Conservation (phyloP, 2,888 invertebrate genomes). For the Noctua fimbriata region DNA sequence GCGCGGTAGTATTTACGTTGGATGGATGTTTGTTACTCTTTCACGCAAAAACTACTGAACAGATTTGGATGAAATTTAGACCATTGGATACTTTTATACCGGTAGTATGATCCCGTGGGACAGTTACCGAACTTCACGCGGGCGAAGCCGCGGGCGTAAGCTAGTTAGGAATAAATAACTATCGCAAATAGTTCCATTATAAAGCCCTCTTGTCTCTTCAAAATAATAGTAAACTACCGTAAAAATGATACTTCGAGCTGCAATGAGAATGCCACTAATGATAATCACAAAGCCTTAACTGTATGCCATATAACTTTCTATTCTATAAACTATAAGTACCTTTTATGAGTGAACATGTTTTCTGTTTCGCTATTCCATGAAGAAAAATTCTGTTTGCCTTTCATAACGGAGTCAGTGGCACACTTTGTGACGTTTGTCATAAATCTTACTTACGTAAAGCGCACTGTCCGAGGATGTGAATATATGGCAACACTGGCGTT, state of each 20-base stretch:
- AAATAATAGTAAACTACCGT: not conserved
- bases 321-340: not conserved
- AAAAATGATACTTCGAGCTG: not conserved
- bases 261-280: not conserved
- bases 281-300: not conserved
- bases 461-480: conserved; percentile 65
- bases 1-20: too few species aligned
- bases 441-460: conserved; percentile 69
- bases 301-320: not conserved
- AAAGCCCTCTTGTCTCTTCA: too few species aligned
- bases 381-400: conserved; percentile 2
- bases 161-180: too few species aligned
- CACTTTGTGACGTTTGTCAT: conserved; percentile 46
- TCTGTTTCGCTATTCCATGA: not conserved
- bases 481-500: conserved; percentile 60
- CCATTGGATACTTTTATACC: too few species aligned
- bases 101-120: too few species aligned
- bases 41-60: too few species aligned
- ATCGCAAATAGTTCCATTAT: too few species aligned
- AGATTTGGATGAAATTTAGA: too few species aligned
- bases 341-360: not conserved
- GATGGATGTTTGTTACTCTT: too few species aligned
- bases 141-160: too few species aligned
- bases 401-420: conserved; percentile 1
- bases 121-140: too few species aligned